These are phyloP conservation scores for Lysandra coridon DNA, from an alignment of 2,888 invertebrate species.

Conservation along the genomic window DNA sequence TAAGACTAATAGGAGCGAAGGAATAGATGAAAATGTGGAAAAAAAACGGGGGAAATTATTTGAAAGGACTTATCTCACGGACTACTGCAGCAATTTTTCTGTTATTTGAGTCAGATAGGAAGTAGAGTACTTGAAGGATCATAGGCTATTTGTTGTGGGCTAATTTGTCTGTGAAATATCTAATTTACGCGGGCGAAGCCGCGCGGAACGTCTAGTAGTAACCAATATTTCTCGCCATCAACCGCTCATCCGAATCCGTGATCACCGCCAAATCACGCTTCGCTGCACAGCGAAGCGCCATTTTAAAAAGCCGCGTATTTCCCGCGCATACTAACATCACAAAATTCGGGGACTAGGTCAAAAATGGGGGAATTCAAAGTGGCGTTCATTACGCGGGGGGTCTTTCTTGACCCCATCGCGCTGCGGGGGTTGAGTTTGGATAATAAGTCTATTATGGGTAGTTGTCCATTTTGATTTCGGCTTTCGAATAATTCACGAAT, in stretches of 20 bases:
- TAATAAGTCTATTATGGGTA: background rate
- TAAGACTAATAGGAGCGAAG: too few relatives aligned
- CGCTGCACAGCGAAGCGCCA: background rate
- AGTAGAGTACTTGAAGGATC: too few relatives aligned
- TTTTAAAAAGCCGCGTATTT: background rate
- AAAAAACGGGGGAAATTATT: too few relatives aligned
- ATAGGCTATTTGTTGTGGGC: too few relatives aligned
- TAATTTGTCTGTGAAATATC: too few relatives aligned
- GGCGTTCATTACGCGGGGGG: background rate
- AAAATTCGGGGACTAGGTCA: background rate
- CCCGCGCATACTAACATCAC: background rate
- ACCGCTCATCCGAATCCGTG: background rate
- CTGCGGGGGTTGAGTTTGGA: background rate
- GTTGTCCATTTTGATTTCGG: background rate
- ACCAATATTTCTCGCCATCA: background rate
- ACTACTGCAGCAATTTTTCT: too few relatives aligned
- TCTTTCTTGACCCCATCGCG: background rate
- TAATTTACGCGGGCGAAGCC: too few relatives aligned
- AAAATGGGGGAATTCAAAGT: background rate
- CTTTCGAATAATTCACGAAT: too few relatives aligned
- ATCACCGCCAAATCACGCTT: background rate
- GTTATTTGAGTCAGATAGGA: too few relatives aligned
- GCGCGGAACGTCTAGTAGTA: background rate
- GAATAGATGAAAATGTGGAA: too few relatives aligned
- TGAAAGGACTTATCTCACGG: too few relatives aligned